Percentiles rank a stretch among this genome's conserved stretches.
Conservation (phyloP, 2,797 vertebrate species). For the Scomberomorus guttatus region DNA sequence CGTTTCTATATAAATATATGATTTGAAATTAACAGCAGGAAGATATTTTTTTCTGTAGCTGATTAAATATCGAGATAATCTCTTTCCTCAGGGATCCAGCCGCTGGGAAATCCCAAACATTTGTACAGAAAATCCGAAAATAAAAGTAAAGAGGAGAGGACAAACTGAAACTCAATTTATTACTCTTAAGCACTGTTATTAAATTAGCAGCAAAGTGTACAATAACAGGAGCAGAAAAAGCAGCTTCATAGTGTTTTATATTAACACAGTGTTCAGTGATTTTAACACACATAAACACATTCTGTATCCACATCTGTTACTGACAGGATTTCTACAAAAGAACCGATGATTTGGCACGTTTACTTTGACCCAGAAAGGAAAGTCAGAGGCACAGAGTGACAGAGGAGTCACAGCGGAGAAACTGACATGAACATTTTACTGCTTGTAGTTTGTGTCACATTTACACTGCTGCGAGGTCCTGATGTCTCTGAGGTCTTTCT, state of each 20-base stretch:
- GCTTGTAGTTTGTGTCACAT: slow-evolving; percentile 13
- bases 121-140: slow-evolving; percentile 11
- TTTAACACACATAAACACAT: neutral
- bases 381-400: slow-evolving; percentile 20
- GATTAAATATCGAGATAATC: slow-evolving; percentile 15
- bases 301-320: slow-evolving; percentile 1
- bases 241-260: slow-evolving; percentile 59
- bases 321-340: slow-evolving; percentile 1
- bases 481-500: slow-evolving; percentile 25
- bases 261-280: slow-evolving; percentile 21
- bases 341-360: slow-evolving; percentile 41
- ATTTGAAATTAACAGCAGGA: slow-evolving; percentile 19
- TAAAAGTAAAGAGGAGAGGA: slow-evolving; percentile 10
- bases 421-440: neutral
- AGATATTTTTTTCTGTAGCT: neutral
- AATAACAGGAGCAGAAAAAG: slow-evolving; percentile 25
- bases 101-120: slow-evolving; percentile 46
- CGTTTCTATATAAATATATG: slow-evolving; percentile 9
- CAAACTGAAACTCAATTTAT: slow-evolving; percentile 5
- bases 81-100: slow-evolving; percentile 67
- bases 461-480: slow-evolving; percentile 6
- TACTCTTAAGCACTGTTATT: slow-evolving; percentile 19
- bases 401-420: neutral
- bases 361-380: slow-evolving; percentile 6
- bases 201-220: slow-evolving; percentile 56